A percentile compares a stretch with the other conserved stretches of the same genome.
phyloP scores from a whole-genome alignment of 2,888 invertebrate species.

The Baronia brevicornis region DNA sequence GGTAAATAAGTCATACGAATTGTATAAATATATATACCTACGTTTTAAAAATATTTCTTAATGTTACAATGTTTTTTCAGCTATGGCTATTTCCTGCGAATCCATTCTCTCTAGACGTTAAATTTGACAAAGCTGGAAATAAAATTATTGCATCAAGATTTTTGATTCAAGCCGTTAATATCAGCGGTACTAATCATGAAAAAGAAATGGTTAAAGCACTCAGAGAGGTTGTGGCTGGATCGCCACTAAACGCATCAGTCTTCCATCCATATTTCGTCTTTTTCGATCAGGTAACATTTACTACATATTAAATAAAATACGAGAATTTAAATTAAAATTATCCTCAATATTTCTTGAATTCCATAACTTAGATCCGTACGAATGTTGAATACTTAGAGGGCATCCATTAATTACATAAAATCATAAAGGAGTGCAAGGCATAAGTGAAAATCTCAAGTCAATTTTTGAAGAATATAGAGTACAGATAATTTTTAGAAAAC shows the following conservation, averaged over 20 bases:
- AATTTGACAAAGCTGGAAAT: conserved; percentile 83
- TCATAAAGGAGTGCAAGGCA: no score
- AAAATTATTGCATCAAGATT: conserved; percentile 89
- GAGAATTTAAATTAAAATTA: no score
- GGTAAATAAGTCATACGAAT: conserved; percentile 66
- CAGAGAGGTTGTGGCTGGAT: conserved; percentile 83
- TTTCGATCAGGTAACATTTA: conserved; percentile 87
- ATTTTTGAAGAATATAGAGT: no score
- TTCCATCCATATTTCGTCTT: conserved; percentile 97
- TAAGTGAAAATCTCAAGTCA: no score
- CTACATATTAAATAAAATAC: neutral
- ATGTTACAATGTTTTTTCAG: conserved; percentile 67
- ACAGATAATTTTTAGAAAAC: no score
- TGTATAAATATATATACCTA: no score
- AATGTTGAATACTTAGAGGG: no score
- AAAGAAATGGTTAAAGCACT: conserved; percentile 92
- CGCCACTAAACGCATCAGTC: conserved; percentile 89
- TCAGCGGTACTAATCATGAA: conserved; percentile 92
- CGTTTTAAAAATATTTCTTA: no score
- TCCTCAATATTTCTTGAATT: no score
- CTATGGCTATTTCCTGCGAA: conserved; percentile 86
- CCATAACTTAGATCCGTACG: no score
- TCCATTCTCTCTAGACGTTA: conserved; percentile 88
- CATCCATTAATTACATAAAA: no score
- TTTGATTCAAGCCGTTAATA: conserved; percentile 90